Evolutionary conservation across 2,113 vertebrate genomes (phyloP), one percentile per base, ranked within the genome.

Genomic region (Sinocyclocheilus anshuiensis): DNA sequence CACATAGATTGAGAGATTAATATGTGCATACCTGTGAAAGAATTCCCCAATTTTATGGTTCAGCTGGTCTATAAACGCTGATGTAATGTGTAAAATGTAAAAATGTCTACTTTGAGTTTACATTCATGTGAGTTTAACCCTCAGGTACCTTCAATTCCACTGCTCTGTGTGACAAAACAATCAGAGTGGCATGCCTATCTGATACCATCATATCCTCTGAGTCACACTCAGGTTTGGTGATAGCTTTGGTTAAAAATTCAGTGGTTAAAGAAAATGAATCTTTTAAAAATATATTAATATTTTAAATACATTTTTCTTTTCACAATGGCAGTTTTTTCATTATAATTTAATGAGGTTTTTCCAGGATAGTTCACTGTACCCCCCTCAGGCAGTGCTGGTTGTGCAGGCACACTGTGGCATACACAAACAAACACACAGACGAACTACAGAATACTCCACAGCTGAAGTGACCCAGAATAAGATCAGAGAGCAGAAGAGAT

Each of bases 381-480:
- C 69, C 18, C 69, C 33, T 10, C 18, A 36, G 16, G 18, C 16
- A 36, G 29, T 20, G 29, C 67, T 71, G 16, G 29, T 71, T 71
- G 67, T 71, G 10, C 8, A 18, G 67, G 2, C 29, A 36, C 29
- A 71, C 33, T 75, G 22, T n/a, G n/a, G 7, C 39, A 24, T 26
- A 50, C 74, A 77, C 75, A 77, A 77, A 77, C 74, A 77, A 77
- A 59, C 61, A 61, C 61, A 15, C 36, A 39, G 29, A 78, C 16
- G 76, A 20, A 42, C 36, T 67, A 15, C 61, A 84, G 18, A 57
- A 71, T 61, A 59, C 55, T 77, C 61, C 50, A 55, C 74, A 65
- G 86, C 42, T 91, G 89, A 92, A 92, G 84, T 92, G 91, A 93
- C 86, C 91, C 87, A 85, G 87, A 82, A 91, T 91, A 89, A 90